Evolutionary conservation across 2,888 invertebrate species (phyloP).

Genomic region (Lasioglossum villosulum): DNA sequence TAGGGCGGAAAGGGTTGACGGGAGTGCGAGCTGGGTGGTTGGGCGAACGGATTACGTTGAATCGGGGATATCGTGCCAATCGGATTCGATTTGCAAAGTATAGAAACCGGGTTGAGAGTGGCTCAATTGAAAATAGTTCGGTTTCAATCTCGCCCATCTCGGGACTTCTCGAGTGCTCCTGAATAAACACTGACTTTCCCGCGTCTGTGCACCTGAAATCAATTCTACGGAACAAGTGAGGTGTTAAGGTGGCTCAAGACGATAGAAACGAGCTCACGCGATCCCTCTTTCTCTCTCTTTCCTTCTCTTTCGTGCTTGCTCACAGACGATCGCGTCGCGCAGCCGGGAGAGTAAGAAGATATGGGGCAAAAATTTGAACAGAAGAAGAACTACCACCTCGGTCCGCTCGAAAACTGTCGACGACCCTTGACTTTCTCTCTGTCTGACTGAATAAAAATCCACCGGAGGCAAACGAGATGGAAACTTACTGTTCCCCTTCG

Average conservation of each 20-base stretch:
- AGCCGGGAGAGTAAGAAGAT: conserved; percentile 22
- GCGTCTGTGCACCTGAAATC: conserved; percentile 69
- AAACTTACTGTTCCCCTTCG: conserved; percentile 40
- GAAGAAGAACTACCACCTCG: conserved; percentile 4
- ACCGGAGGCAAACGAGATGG: conserved; percentile 42
- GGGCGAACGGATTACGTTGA: conserved; percentile 59
- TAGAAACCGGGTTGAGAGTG: conserved; percentile 49
- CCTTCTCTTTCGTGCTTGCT: not conserved
- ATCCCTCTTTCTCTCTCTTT: not conserved
- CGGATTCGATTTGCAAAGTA: conserved; percentile 78
- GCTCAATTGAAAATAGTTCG: conserved; percentile 78
- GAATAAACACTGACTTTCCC: conserved; percentile 79
- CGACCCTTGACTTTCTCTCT: conserved; percentile 24
- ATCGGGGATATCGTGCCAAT: conserved; percentile 63
- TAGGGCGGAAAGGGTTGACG: not conserved
- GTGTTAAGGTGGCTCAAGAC: conserved; percentile 71
- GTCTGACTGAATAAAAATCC: conserved; percentile 48
- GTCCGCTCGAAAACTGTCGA: conserved; percentile 14
- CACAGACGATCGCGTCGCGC: not conserved
- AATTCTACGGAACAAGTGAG: conserved; percentile 74
- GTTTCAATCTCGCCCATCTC: conserved; percentile 77
- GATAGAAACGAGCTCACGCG: conserved; percentile 5
- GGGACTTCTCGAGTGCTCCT: conserved; percentile 66
- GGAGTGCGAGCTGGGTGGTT: conserved; percentile 2
- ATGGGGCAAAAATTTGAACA: conserved; percentile 52